Evolutionary conservation across 64 coral and sea anemone genomes (phyloP).

Genomic region (Cladopsammia gracilis): DNA sequence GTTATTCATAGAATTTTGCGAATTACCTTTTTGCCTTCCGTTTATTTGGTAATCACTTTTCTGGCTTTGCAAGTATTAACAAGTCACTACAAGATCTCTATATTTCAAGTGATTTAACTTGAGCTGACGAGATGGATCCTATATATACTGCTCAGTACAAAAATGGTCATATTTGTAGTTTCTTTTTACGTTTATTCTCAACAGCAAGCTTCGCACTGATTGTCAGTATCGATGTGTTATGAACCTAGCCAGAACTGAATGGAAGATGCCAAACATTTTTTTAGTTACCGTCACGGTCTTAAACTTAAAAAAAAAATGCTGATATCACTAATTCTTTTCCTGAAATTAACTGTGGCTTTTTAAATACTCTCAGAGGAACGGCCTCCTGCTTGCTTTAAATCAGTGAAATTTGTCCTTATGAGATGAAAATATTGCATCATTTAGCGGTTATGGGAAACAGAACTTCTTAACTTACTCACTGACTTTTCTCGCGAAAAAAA

Average conservation of each 20-base stretch:
- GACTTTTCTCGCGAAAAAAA: neutral
- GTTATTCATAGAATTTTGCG: neutral
- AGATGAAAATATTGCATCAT: neutral
- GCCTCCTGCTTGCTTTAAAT: slow-evolving; percentile 26
- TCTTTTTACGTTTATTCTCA: too few relatives aligned
- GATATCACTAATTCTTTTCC: slow-evolving; percentile 22
- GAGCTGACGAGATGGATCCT: too few relatives aligned
- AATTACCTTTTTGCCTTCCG: neutral
- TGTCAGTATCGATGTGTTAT: too few relatives aligned
- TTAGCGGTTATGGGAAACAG: neutral
- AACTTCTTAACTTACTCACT: too few relatives aligned
- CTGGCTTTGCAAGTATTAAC: neutral
- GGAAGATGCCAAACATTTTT: neutral
- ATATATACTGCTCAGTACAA: too few relatives aligned
- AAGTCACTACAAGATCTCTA: too few relatives aligned
- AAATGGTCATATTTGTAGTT: too few relatives aligned
- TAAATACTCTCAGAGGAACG: neutral
- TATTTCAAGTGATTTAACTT: too few relatives aligned
- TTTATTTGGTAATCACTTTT: neutral
- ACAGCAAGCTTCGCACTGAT: too few relatives aligned
- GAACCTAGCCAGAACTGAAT: neutral
- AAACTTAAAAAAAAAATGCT: slow-evolving; percentile 2
- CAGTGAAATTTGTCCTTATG: slow-evolving; percentile 25
- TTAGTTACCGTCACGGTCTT: neutral
- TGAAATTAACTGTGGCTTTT: slow-evolving; percentile 38